phyloP scores from a whole-genome alignment of 1,140 invertebrate species.

The Drosophila repletoides region DNA sequence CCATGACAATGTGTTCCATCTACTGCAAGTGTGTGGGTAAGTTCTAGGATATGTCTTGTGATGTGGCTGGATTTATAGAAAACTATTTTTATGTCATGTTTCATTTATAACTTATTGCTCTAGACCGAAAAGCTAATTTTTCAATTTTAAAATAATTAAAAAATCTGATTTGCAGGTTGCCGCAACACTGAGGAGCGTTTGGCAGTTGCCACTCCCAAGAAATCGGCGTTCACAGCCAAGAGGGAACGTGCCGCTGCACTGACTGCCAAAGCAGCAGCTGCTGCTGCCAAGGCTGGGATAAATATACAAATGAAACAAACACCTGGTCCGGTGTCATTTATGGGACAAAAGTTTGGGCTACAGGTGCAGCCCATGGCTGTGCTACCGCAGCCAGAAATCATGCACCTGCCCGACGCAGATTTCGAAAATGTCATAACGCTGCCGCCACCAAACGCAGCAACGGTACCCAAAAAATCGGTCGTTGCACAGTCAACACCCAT shows the following conservation, averaged over 20 bases:
- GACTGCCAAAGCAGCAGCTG: conserved; percentile 58
- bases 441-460: conserved; percentile 14
- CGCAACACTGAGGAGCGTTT: conserved; percentile 53
- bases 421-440: conserved; percentile 8
- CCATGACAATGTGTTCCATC: conserved; percentile 50
- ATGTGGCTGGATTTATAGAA: too few relatives aligned
- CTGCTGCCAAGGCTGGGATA: conserved; percentile 43
- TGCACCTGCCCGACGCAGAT: conserved; percentile 16
- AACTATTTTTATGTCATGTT: too few relatives aligned
- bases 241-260: conserved; percentile 44
- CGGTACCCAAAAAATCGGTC: conserved; percentile 1
- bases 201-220: conserved; percentile 10
- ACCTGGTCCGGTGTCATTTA: conserved; percentile 2
- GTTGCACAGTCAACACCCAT: neutral
- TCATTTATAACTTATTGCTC: too few relatives aligned
- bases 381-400: neutral
- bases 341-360: neutral
- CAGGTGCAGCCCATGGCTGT: neutral
- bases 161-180: conserved; percentile 27
- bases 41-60: too few relatives aligned
- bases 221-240: conserved; percentile 25
- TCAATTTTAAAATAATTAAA: too few relatives aligned
- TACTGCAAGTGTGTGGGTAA: conserved; percentile 60
- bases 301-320: conserved; percentile 18
- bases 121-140: too few relatives aligned